These are phyloP conservation scores for Prostheceraeus crozeri DNA, from an alignment of 2,888 invertebrate species.

Conservation along the genomic window DNA sequence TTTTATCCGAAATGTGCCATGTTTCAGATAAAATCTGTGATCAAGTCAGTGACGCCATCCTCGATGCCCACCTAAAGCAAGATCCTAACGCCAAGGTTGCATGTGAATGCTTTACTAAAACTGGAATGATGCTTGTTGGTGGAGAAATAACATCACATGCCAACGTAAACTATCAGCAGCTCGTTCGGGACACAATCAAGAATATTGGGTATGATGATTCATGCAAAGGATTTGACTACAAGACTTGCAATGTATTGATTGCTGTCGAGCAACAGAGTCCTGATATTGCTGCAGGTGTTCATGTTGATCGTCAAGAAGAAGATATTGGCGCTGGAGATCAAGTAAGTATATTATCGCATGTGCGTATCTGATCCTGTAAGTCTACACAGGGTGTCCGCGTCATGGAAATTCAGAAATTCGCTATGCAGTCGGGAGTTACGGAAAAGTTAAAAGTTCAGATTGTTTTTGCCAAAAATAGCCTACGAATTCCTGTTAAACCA, in stretches of 20 bases:
- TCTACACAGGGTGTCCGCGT: too few species aligned
- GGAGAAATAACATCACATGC: slow-evolving; percentile 98
- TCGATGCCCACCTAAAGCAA: slow-evolving; percentile 73
- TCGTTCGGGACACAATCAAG: slow-evolving; percentile 87
- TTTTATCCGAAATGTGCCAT: too few species aligned
- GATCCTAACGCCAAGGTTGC: slow-evolving; percentile 95
- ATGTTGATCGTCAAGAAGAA: slow-evolving; percentile 59
- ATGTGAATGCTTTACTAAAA: slow-evolving; percentile 95
- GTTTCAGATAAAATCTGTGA: slow-evolving; percentile 59
- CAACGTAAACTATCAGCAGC: slow-evolving; percentile 89
- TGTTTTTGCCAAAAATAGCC: too few species aligned
- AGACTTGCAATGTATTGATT: slow-evolving; percentile 95
- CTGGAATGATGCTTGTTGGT: slow-evolving; percentile 93
- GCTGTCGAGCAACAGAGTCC: slow-evolving; percentile 68
- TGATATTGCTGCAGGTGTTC: slow-evolving; percentile 68
- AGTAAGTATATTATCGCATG: too few species aligned
- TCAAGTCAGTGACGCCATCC: slow-evolving; percentile 59
- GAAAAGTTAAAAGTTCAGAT: too few species aligned
- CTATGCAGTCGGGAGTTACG: too few species aligned
- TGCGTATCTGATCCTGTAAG: too few species aligned
- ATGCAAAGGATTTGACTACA: slow-evolving; percentile 90
- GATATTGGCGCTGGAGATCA: slow-evolving; percentile 57
- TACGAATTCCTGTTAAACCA: too few species aligned
- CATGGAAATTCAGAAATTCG: too few species aligned
- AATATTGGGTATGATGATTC: slow-evolving; percentile 98